Percentiles rank a stretch among this genome's conserved stretches.
These are phyloP conservation scores for Liopterus haemorrhoidalis DNA, from an alignment of 2,888 invertebrate species.

Conservation along the genomic window DNA sequence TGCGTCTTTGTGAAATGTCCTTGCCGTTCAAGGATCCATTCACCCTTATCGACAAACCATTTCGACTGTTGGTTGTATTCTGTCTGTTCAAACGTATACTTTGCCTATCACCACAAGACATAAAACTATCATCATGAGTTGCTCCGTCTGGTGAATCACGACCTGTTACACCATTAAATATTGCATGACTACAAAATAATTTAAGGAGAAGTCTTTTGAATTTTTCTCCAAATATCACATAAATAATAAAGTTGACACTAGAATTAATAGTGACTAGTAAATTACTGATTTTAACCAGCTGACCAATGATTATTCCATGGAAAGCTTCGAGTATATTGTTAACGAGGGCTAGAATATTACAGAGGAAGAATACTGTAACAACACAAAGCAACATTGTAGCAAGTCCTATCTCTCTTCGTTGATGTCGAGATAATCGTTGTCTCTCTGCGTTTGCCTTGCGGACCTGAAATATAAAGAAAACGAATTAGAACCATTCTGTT, in stretches of 20 bases:
- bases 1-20: conserved; percentile 35
- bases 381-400: conserved; percentile 94
- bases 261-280: conserved; percentile 94
- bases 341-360: conserved; percentile 82
- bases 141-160: conserved; percentile 63
- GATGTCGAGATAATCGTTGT: conserved; percentile 79
- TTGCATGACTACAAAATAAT: conserved; percentile 64
- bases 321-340: conserved; percentile 83
- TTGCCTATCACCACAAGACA: conserved; percentile 71
- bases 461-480: conserved; percentile 56
- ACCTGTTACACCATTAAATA: conserved; percentile 47
- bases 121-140: conserved; percentile 77
- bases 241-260: conserved; percentile 95
- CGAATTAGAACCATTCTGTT: background rate
- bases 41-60: conserved; percentile 39
- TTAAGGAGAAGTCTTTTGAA: conserved; percentile 82
- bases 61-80: conserved; percentile 45
- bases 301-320: conserved; percentile 52
- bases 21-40: conserved; percentile 36
- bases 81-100: conserved; percentile 60
- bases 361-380: conserved; percentile 88
- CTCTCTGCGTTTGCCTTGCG: conserved; percentile 84
- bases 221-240: conserved; percentile 96
- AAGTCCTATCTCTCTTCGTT: conserved; percentile 86
- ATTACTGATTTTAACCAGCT: conserved; percentile 77